phyloP scores from a whole-genome alignment of 2,797 vertebrate species.

The Cyprinella venusta region DNA sequence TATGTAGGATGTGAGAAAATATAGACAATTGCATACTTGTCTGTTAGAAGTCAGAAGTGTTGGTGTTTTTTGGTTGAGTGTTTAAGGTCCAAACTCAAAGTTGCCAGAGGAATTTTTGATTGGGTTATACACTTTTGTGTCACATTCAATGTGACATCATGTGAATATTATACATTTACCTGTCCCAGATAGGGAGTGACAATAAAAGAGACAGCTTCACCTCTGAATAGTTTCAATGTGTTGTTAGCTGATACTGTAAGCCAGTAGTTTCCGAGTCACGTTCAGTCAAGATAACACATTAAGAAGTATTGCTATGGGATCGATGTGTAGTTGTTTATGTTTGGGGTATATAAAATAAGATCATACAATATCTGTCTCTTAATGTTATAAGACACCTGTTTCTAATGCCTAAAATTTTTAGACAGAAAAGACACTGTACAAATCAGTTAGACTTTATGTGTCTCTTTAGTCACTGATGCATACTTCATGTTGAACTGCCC shows the following conservation, averaged over 20 bases:
- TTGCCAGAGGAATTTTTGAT: neutral
- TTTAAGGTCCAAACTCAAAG: neutral
- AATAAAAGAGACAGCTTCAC: neutral
- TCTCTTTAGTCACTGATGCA: neutral
- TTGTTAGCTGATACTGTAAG: neutral
- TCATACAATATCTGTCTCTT: neutral
- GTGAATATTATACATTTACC: neutral
- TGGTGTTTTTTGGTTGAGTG: neutral
- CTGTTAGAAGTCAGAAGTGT: neutral
- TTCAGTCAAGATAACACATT: neutral
- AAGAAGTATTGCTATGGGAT: neutral
- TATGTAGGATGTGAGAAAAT: neutral
- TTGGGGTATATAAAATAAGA: neutral
- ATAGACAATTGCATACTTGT: neutral
- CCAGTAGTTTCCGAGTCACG: neutral
- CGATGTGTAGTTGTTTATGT: neutral
- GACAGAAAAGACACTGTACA: neutral
- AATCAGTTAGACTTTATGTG: neutral
- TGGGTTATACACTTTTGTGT: neutral
- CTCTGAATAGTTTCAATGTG: neutral
- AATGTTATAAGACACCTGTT: constrained; percentile 22
- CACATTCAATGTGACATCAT: neutral
- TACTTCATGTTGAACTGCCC: neutral
- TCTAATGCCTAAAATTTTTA: constrained; percentile 21
- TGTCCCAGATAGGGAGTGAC: neutral